Base-by-base conservation (phyloP, 2,888 invertebrate genomes). In the Caenorhabditis sp. region DNA sequence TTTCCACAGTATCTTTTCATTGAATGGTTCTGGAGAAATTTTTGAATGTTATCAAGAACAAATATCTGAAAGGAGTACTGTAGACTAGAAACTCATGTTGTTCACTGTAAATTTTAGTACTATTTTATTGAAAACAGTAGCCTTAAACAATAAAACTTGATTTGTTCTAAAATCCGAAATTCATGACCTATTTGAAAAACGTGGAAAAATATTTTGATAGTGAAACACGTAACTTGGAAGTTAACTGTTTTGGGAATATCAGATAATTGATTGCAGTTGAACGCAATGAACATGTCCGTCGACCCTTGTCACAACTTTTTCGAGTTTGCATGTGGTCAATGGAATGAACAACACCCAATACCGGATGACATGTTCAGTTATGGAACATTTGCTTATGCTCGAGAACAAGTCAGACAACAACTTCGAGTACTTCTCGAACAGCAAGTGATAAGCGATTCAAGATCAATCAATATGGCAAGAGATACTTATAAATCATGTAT, bases 241-340 rank as follows among this genome's bases (percentile, higher is more conserved):
- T n/a, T n/a, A n/a, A n/a, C n/a, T n/a, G n/a, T 58, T 37, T 23
- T 37, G 4, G 19, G 8, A 59, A 37, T 50, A 21, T 23, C 19
- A 19, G 24, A 53, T 19, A 24, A 53, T 21, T 8, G 10, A 10
- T 84, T 69, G 81, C 85, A 50, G 83, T 77, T 66, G 78, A 87
- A 80, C 81, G 57, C 88, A 4, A 86, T 87, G 84, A 84, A 88
- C 66, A 67, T 81, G 26, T 70, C 79, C 1, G 83, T 87, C 5
- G 83, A 88, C 59, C 87, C 87, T 6, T 87, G 87, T 69, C 79
- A 77, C 6, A 88, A 87, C 69, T 87, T 87, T 62, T 87, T 87
- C 72, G 84, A 86, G 65, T 87, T 83, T 75, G 87, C 87, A 6
- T 87, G 87, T 63, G 87, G 87, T 17, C 83, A 83, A 37, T 87